Evolutionary conservation across 2,113 vertebrate genomes (phyloP), one percentile per base, ranked within the genome.

Genomic region (Calidris pygmaea): DNA sequence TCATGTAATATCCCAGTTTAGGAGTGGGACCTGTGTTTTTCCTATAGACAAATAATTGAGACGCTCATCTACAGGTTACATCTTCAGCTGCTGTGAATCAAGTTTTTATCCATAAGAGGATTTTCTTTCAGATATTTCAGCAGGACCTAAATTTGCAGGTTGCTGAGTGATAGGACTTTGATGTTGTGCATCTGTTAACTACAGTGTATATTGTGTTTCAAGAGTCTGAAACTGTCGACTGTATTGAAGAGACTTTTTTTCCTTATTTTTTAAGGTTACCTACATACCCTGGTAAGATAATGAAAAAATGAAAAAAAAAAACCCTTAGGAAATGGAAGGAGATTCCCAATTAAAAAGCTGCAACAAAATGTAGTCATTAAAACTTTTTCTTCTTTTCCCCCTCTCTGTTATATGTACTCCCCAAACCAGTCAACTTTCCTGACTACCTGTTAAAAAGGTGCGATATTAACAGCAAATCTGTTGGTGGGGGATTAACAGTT

Each of bases 171-270:
- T 16, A 62, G 48, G 45, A n/a, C 37, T 85, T 80, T 34, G 47
- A 34, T 88, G 41, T 17, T 81, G 47, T 41, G 27, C 9, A 2
- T 41, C 6, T 81, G 2, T 72, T 55, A 58, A 58, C 32, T 58
- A 27, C 12, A 37, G 15, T 5, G 4, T 14, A 3, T 53, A 26
- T 65, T 55, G 32, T 0, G 0, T 48, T 77, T 80, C 35, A 90
- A 32, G 32, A 45, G 24, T 39, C 52, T 59, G 7, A 89, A 95
- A 24, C 29, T 34, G 19, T 82, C n/a, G 16, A 22, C 30, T 87
- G 9, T 68, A 29, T 20, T 23, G 19, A 45, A 72, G 21, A 55
- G 29, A 37, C 2, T 75, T 43, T 50, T 37, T 37, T 4, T 0
- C 12, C 14, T 39, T 32, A 11, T 27, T 77, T 92, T 84, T 87